Percentiles rank a stretch among this genome's conserved stretches.
Evolutionary conservation across 2,888 invertebrate genomes (phyloP).

Genomic region (Agrotis clavis): DNA sequence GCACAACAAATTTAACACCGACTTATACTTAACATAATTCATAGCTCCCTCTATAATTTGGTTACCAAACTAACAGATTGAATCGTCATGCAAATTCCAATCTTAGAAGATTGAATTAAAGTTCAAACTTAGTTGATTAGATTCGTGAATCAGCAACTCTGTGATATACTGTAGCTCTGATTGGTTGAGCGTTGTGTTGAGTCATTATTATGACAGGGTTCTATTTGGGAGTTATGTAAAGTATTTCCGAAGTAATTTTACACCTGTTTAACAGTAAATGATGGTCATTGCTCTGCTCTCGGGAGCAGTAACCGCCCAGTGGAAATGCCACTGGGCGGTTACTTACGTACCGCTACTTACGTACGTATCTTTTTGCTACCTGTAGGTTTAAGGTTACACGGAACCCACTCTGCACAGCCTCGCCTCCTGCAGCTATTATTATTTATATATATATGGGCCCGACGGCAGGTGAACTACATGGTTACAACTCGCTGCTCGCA

Average conservation of each 20-base stretch:
- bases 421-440: too few species aligned
- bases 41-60: constrained; percentile 33
- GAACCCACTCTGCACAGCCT: too few species aligned
- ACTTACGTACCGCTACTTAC: too few species aligned
- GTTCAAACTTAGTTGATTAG: constrained; percentile 50
- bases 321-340: too few species aligned
- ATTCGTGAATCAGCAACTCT: constrained; percentile 48
- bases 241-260: background rate
- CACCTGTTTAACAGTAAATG: background rate
- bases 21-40: constrained; percentile 47
- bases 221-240: background rate
- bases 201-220: constrained; percentile 31
- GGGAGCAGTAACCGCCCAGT: too few species aligned
- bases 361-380: too few species aligned
- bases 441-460: too few species aligned
- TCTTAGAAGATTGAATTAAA: constrained; percentile 42
- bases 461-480: too few species aligned
- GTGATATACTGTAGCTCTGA: constrained; percentile 29
- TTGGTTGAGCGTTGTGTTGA: constrained; percentile 20
- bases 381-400: too few species aligned
- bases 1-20: constrained; percentile 24
- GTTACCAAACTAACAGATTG: constrained; percentile 44
- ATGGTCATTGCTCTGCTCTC: background rate
- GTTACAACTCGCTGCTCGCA: too few species aligned
- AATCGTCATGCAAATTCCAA: constrained; percentile 52